Evolutionary conservation across 2,113 vertebrate species (phyloP).

Genomic region (Ciconia stormi): DNA sequence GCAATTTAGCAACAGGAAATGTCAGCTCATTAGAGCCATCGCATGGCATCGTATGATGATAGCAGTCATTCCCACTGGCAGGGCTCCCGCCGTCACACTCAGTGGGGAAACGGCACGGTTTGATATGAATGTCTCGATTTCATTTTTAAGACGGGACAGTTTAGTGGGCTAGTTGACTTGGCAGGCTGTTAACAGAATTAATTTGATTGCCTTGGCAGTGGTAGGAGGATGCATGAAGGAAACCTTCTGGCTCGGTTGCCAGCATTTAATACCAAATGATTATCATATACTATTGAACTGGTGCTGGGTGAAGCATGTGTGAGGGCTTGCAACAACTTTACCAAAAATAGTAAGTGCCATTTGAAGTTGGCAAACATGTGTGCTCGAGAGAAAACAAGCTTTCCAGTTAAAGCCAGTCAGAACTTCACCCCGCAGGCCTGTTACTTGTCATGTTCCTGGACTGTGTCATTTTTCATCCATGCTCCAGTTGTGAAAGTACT

Average conservation of each 20-base stretch:
- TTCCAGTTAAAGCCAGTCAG: slow-evolving; percentile 32
- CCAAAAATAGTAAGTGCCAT: slow-evolving; percentile 51
- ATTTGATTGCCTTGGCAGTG: slow-evolving; percentile 74
- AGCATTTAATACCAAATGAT: slow-evolving; percentile 56
- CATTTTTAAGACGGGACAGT: slow-evolving; percentile 47
- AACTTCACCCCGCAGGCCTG: neutral
- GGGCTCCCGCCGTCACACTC: slow-evolving; percentile 37
- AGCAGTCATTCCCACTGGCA: slow-evolving; percentile 48
- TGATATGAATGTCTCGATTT: slow-evolving; percentile 53
- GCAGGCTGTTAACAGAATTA: slow-evolving; percentile 68
- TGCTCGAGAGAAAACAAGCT: slow-evolving; percentile 6
- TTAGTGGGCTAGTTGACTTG: slow-evolving; percentile 61
- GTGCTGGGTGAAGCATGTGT: slow-evolving; percentile 2
- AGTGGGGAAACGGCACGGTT: slow-evolving; percentile 1
- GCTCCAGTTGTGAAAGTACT: neutral
- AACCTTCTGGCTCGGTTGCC: slow-evolving; percentile 15
- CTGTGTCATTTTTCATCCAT: neutral
- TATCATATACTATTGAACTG: slow-evolving; percentile 30
- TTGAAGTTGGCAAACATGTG: slow-evolving; percentile 1
- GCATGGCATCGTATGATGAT: slow-evolving; percentile 47
- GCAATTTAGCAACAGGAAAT: slow-evolving; percentile 73
- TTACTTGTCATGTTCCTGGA: slow-evolving; percentile 6
- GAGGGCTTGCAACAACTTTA: slow-evolving; percentile 49
- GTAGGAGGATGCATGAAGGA: slow-evolving; percentile 52
- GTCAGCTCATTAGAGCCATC: slow-evolving; percentile 74